Evolutionary conservation across 2,888 invertebrate species (phyloP).

Genomic region (Ethmia dodecea): DNA sequence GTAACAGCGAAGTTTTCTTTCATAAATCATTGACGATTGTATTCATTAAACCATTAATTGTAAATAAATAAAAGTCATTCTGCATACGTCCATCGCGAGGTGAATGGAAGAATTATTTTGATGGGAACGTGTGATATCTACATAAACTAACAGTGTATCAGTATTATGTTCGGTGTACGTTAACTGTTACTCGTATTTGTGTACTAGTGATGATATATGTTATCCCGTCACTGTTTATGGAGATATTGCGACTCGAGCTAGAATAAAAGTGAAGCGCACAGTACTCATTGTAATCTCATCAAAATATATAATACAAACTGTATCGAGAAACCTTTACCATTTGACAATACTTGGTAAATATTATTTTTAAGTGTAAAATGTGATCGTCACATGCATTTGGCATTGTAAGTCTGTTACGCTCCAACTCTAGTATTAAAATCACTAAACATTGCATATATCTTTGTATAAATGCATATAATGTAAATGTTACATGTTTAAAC

Average conservation of each 20-base stretch:
- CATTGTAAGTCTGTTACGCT: conserved; percentile 67
- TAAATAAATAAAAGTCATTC: conserved; percentile 48
- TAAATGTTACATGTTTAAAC: conserved; percentile 79
- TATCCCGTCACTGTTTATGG: conserved; percentile 37
- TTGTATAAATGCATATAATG: conserved; percentile 79
- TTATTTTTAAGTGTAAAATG: conserved; percentile 70
- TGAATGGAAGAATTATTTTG: conserved; percentile 30
- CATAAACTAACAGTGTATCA: conserved; percentile 45
- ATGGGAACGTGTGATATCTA: conserved; percentile 51
- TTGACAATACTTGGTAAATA: conserved; percentile 77
- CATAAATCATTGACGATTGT: conserved; percentile 32
- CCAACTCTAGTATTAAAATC: conserved; percentile 73
- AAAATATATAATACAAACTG: conserved; percentile 24
- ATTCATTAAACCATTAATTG: conserved; percentile 45
- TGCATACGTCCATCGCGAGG: conserved; percentile 33
- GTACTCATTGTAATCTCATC: conserved; percentile 55
- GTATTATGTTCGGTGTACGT: conserved; percentile 45
- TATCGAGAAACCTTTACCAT: conserved; percentile 60
- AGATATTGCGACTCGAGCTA: conserved; percentile 55
- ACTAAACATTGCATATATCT: conserved; percentile 77
- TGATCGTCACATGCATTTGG: conserved; percentile 56
- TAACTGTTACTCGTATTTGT: conserved; percentile 15
- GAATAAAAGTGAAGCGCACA: conserved; percentile 66
- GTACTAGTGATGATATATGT: conserved; percentile 7
- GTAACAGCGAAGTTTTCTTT: background rate